Conservation (phyloP, 2,888 invertebrate species). For the Cantharis flavilabris region DNA sequence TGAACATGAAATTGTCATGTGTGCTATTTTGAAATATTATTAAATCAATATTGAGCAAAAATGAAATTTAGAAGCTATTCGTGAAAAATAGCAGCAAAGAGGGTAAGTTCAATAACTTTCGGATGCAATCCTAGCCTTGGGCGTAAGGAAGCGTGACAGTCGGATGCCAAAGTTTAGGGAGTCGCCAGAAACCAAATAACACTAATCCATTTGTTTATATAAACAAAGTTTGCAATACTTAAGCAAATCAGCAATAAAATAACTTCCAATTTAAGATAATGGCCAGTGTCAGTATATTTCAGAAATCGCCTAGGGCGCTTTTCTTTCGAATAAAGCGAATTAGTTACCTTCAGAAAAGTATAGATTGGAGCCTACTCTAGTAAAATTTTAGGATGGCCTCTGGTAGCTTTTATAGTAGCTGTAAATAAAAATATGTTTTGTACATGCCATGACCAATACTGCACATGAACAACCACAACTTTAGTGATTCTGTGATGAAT, state of each 20-base stretch:
- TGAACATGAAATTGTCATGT: no score
- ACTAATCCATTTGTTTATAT: background rate
- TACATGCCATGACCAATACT: conserved; percentile 45
- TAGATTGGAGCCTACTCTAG: background rate
- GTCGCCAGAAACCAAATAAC: background rate
- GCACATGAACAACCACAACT: conserved; percentile 42
- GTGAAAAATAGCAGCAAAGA: conserved; percentile 13
- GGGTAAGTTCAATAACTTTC: conserved; percentile 3
- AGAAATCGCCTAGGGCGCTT: background rate
- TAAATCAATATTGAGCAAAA: background rate
- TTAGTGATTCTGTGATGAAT: conserved; percentile 44
- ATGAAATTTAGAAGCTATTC: conserved; percentile 20
- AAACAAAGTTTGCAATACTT: no score
- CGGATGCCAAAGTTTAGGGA: background rate
- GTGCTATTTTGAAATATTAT: background rate
- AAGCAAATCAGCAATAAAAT: no score
- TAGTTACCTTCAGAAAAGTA: background rate
- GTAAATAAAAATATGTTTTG: conserved; percentile 46
- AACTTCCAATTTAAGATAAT: no score
- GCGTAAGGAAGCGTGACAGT: background rate
- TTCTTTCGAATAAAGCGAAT: background rate
- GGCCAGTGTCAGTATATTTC: no score
- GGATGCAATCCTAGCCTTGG: background rate
- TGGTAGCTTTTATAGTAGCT: conserved; percentile 41
- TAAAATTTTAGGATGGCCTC: conserved; percentile 12